phyloP scores from a whole-genome alignment of 2,113 vertebrate species.

The Prochilodus magdalenae region DNA sequence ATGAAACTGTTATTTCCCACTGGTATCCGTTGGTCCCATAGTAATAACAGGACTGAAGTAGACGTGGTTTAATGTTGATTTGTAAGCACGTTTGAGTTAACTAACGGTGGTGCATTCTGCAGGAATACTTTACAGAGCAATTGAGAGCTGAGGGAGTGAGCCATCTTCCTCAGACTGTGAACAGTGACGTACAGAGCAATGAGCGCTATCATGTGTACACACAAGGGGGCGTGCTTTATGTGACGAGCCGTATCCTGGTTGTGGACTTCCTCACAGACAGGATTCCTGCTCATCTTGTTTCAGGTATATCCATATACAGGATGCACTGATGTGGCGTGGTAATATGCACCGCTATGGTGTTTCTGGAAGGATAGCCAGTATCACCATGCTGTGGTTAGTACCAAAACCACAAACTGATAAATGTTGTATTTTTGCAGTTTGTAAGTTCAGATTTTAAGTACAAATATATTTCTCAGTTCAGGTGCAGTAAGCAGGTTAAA shows the following conservation, averaged over 20 bases:
- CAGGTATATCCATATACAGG: conserved; percentile 73
- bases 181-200: conserved; percentile 85
- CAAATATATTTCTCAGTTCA: too few relatives aligned
- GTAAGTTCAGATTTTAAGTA: too few relatives aligned
- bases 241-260: conserved; percentile 95
- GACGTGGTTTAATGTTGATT: background rate
- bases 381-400: background rate
- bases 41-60: too few relatives aligned
- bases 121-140: conserved; percentile 95
- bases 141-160: conserved; percentile 85
- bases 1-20: too few relatives aligned
- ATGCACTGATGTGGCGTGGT: background rate
- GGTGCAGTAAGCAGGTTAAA: too few relatives aligned
- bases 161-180: conserved; percentile 89
- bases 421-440: background rate
- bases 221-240: conserved; percentile 91
- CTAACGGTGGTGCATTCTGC: conserved; percentile 15
- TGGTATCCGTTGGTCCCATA: too few relatives aligned
- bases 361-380: too few relatives aligned
- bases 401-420: too few relatives aligned
- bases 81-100: background rate
- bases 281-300: conserved; percentile 92
- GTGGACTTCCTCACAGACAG: conserved; percentile 95
- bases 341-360: too few relatives aligned
- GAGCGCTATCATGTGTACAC: conserved; percentile 91